Base-by-base conservation (phyloP, 2,888 invertebrate genomes). In the Noctua janthe region DNA sequence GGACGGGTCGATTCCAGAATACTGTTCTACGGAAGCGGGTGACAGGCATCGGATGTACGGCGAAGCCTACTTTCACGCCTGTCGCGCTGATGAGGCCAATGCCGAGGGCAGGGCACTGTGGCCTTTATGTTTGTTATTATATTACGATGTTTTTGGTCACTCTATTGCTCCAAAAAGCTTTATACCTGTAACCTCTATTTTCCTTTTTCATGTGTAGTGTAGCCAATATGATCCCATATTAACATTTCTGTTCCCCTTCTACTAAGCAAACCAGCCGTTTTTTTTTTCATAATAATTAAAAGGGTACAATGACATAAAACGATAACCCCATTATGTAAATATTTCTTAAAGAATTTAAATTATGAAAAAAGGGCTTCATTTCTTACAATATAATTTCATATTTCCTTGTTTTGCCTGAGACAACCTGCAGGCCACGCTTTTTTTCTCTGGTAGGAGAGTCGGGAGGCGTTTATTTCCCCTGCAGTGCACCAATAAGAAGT, bases 31-130 rank as follows among this genome's bases (percentile, higher is more conserved):
- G 94, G 95, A 94, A 94, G 87, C 90, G 93, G 91, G 92, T 92
- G 95, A 91, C 94, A 91, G 92, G 89, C 90, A 88, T 88, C 95
- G 95, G 96, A 94, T 94, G 90, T 91, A 87, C 90, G 89, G 87
- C 91, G 92, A 90, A 92, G 92, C 93, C 95, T 94, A 94, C 95
- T 94, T 95, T 94, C 93, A 93, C 91, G 92, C 92, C 91, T 90
- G 92, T 92, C 92, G 89, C 91, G 87, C 89, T 95, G 94, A 94
- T 93, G 94, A 94, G 93, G 91, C 90, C 92, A 90, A 88, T 89
- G 91, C 89, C 84, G 87, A 89, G 88, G 88, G 82, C 87, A 85
- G 70, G 56, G 56, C 74, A 71, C 74, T 69, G 47, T 71, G 56
- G 59, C 78, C 77, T 80, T 76, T 80, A 74, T 77, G 70, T 76